Base-by-base conservation (phyloP, 2,888 invertebrate species). In the Zygogramma bicolorata region DNA sequence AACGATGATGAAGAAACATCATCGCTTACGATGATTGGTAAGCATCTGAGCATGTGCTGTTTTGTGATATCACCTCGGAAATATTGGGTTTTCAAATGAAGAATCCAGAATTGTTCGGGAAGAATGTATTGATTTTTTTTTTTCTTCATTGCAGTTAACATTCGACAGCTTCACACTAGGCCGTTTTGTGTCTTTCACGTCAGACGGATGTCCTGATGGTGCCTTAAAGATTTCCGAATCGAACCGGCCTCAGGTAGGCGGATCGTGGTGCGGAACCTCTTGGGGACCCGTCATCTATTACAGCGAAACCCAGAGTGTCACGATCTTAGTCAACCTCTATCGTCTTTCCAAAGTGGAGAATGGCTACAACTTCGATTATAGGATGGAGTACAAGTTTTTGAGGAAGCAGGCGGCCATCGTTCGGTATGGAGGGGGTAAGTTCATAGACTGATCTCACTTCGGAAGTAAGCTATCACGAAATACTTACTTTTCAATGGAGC, bases 111-210 rank as follows among this genome's bases (percentile, higher is more conserved):
- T n/a, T n/a, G n/a, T n/a, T n/a, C n/a, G n/a, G n/a, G n/a, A n/a
- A n/a, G n/a, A n/a, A n/a, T n/a, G n/a, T n/a, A n/a, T n/a, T n/a
- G n/a, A n/a, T n/a, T n/a, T n/a, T n/a, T n/a, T n/a, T n/a, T 4
- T 22, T 31, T 27, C 42, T 70, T 60, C 60, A 20, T 88, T 89
- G 72, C 91, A 97, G 95, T 89, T 97, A 80, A 94, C 95, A 59
- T 93, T 97, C 88, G 96, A 96, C 87, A 95, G 95, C 84, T 97
- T 97, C 87, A 96, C 96, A 7, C 90, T 96, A 75, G 96, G 96
- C 69, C 93, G 95, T 77, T 96, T 97, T 88, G 93, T 93, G 60
- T 95, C 95, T 18, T 96, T 95, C 88, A 94, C 93, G 42, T 91
- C 92, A 80, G 94, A 94, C 79, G 96, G 96, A 59, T 96, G 97